A percentile compares a stretch with the other conserved stretches of the same genome.
Conservation (phyloP, 64 coral and sea anemone genomes). For the Montipora capricornis region DNA sequence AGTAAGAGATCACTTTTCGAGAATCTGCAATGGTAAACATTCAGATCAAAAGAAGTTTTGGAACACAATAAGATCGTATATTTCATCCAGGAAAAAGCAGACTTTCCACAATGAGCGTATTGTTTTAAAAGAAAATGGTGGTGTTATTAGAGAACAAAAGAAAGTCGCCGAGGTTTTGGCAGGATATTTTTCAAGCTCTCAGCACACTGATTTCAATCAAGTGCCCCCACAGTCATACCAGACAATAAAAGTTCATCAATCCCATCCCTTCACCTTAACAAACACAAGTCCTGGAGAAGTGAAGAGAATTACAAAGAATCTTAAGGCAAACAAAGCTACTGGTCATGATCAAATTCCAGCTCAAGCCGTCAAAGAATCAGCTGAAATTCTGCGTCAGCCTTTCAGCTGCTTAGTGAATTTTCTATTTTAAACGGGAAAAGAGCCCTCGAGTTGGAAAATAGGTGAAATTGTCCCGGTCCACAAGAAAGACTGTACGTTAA, state of each 20-base stretch:
- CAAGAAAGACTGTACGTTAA: conserved; percentile 48
- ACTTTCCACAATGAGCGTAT: too few species aligned
- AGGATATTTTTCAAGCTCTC: not conserved
- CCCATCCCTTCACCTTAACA: not conserved
- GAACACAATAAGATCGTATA: too few species aligned
- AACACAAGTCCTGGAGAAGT: conserved; percentile 29
- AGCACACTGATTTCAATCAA: not conserved
- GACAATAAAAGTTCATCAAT: conserved; percentile 4
- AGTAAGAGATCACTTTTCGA: too few species aligned
- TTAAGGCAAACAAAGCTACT: conserved; percentile 66
- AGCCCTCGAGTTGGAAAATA: conserved; percentile 65
- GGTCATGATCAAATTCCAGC: conserved; percentile 52
- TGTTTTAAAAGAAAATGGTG: not conserved
- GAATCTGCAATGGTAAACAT: too few species aligned
- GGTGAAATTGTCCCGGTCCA: conserved; percentile 60
- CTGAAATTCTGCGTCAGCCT: conserved; percentile 60
- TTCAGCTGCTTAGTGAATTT: conserved; percentile 50
- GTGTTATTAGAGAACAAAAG: not conserved
- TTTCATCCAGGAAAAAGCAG: not conserved
- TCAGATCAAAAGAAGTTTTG: too few species aligned
- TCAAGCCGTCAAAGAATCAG: conserved; percentile 33
- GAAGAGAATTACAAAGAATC: conserved; percentile 15
- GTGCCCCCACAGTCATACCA: not conserved
- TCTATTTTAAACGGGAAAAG: conserved; percentile 24
- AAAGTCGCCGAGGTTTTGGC: not conserved